Evolutionary conservation across 2,797 vertebrate genomes (phyloP).

Genomic region (Rhinella marina): DNA sequence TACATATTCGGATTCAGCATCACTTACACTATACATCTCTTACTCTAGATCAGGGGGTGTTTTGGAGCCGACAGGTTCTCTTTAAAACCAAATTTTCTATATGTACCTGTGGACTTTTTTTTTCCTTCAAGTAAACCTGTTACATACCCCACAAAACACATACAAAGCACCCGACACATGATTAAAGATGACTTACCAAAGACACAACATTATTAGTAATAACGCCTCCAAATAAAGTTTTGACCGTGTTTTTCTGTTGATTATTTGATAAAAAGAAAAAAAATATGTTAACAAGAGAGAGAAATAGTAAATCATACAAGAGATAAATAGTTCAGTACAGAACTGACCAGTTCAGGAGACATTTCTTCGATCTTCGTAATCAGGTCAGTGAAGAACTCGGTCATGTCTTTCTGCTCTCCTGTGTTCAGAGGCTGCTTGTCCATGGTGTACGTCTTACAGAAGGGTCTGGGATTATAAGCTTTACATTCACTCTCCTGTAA

Average conservation of each 20-base stretch:
- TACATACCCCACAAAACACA: no score
- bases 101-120: no score
- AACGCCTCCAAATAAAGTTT: conserved; percentile 96
- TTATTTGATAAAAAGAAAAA: background rate
- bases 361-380: conserved; percentile 99
- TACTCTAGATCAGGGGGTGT: no score
- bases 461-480: conserved; percentile 95
- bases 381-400: conserved; percentile 97
- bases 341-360: conserved; percentile 92
- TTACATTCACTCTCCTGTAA: conserved; percentile 95
- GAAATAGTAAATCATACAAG: background rate
- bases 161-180: background rate
- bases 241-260: conserved; percentile 96
- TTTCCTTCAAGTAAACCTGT: background rate
- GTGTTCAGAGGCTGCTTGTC: conserved; percentile 98
- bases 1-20: no score
- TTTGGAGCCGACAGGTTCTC: no score
- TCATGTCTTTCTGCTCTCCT: conserved; percentile 99
- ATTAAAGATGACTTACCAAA: conserved; percentile 80
- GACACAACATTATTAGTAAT: conserved; percentile 99
- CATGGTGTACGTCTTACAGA: conserved; percentile 99
- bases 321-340: background rate
- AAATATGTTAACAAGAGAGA: background rate
- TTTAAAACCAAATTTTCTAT: no score
- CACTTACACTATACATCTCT: no score